These are phyloP conservation scores for Drosophila ananassae DNA, from an alignment of 1,140 invertebrate species.

Conservation along the genomic window DNA sequence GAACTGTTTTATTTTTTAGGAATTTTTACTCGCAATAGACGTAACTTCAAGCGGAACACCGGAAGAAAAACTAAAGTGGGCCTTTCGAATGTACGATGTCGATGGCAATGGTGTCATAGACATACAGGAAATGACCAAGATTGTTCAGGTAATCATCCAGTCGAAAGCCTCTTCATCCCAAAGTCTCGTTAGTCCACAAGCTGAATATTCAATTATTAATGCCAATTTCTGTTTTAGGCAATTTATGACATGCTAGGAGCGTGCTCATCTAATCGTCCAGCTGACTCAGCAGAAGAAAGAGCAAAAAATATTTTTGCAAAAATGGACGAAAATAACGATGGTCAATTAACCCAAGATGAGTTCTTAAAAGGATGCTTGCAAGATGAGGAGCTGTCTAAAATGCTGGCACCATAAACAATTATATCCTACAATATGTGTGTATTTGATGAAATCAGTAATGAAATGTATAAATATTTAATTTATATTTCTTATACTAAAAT, in stretches of 20 bases:
- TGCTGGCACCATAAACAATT: constrained; percentile 94
- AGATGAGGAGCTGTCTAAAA: constrained; percentile 98
- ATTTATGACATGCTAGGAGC: constrained; percentile 99
- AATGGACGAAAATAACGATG: constrained; percentile 99
- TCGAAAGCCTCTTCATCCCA: background rate
- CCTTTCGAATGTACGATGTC: constrained; percentile 99
- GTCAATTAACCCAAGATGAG: constrained; percentile 98
- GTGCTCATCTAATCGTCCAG: constrained; percentile 95
- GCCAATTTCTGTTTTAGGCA: constrained; percentile 88
- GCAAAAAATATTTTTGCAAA: constrained; percentile 99
- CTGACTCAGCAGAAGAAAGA: constrained; percentile 96
- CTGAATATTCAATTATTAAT: background rate
- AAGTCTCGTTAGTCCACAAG: background rate
- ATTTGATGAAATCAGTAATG: constrained; percentile 83
- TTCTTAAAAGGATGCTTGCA: constrained; percentile 99
- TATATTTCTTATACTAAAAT: constrained; percentile 82
- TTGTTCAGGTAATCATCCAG: constrained; percentile 90
- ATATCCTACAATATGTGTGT: constrained; percentile 78
- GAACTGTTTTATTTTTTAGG: constrained; percentile 85
- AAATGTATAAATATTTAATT: constrained; percentile 83
- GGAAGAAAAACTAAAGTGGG: constrained; percentile 99
- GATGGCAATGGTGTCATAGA: constrained; percentile 99
- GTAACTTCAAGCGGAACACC: constrained; percentile 98
- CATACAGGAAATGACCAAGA: constrained; percentile 97
- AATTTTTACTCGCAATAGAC: constrained; percentile 98